Evolutionary conservation across 2,888 invertebrate genomes (phyloP), one percentile per base, ranked within the genome.

Genomic region (Thalpophila matura): DNA sequence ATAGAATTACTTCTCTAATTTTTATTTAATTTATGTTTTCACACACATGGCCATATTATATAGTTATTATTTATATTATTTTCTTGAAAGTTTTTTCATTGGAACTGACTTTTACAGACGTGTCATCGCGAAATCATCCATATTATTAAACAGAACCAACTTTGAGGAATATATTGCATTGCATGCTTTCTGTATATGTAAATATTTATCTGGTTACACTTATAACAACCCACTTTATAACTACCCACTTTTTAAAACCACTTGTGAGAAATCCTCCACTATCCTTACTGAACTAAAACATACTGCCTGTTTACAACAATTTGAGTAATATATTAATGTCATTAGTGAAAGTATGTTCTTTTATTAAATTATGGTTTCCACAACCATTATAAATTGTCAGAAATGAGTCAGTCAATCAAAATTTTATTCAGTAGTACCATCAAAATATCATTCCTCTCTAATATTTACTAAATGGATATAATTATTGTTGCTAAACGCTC

Each of bases 111-210:
- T 40, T 3, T 38, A 40, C 5, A 16, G 6, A 37, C 16, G 14
- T 33, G 22, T 33, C 5, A 14, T 16, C 31, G 55, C 38, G 26
- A n/a, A 33, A 50, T 10, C 29, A 53, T 49, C 14, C 22, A 53
- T 18, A 35, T 45, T 49, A 14, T 51, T n/a, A 40, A 56, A 37
- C 31, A 26, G 43, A 35, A 91, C 92, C 93, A 93, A 93, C 92
- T 93, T 92, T 93, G 93, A 91, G 93, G 81, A 91, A 89, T 90
- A 83, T 84, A 56, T 61, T 50, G 76, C 73, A 67, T 77, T 86
- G 89, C 90, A 90, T 90, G 90, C 57, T 62, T 67, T 80, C 42
- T 80, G 70, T 77, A 64, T 77, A 67, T 81, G 29, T 79, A 62
- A 65, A 79, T 72, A 67, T 72, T 45, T 68, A 40, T 65, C 54